phyloP scores from a whole-genome alignment of 2,797 vertebrate species.

The Labeo calbasu region DNA sequence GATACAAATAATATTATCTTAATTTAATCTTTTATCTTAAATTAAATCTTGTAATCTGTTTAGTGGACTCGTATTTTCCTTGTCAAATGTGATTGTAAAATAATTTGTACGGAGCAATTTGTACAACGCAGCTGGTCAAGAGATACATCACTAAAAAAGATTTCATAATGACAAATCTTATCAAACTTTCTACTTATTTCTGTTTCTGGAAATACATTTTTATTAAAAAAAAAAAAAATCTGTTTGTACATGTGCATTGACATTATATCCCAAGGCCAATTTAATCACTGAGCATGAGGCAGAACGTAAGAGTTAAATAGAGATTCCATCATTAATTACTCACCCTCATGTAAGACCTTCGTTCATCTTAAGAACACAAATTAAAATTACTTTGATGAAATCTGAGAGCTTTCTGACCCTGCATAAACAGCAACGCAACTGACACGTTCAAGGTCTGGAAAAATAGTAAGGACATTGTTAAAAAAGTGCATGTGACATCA shows the following conservation, averaged over 20 bases:
- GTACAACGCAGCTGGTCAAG: not conserved
- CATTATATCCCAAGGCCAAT: not conserved
- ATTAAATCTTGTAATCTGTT: not conserved
- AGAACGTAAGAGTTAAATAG: not conserved
- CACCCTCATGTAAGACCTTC: too few species aligned
- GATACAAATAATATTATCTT: constrained; percentile 4
- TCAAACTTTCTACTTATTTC: not conserved
- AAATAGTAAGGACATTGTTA: too few species aligned
- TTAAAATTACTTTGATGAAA: too few species aligned
- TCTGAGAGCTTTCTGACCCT: too few species aligned
- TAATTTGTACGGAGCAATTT: not conserved
- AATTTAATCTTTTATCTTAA: constrained; percentile 24
- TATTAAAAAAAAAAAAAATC: not conserved
- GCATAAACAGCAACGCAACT: too few species aligned
- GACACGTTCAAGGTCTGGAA: too few species aligned
- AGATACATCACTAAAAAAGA: constrained; percentile 11
- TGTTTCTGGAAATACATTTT: not conserved
- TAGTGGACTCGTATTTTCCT: constrained; percentile 7
- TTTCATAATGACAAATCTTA: not conserved
- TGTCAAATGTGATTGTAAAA: constrained; percentile 14
- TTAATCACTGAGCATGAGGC: not conserved
- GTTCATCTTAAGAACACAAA: too few species aligned
- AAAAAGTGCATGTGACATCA: too few species aligned
- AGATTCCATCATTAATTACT: too few species aligned
- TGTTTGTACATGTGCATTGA: not conserved